Evolutionary conservation across 2,113 vertebrate genomes (phyloP), one percentile per base, ranked within the genome.

Genomic region (Toxostoma redivivum): DNA sequence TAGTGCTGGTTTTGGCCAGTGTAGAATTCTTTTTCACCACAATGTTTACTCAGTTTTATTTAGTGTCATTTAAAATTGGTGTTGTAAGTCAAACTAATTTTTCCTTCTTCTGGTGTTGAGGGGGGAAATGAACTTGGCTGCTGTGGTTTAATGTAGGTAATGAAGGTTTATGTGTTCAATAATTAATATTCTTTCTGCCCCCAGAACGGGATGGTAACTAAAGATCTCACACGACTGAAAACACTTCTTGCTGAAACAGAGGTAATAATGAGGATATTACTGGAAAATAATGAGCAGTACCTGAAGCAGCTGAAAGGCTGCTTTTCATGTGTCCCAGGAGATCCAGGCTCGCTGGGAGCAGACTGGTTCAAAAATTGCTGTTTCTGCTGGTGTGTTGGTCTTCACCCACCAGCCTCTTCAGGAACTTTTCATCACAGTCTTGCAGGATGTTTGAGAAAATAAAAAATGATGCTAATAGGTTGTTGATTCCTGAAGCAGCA

Each of bases 151-250:
- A 58, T 50, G 64, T n/a, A 10, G 4, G 6, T 48, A 47, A 65
- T 44, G 76, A 85, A 66, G 61, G 25, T 79, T 71, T 88, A 18
- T 67, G 15, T 48, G 51, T 62, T 88, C 51, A 84, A 65, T 90
- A 74, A 47, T 76, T 66, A 17, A 74, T 73, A 2, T 88, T 95
- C 77, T 95, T 90, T 60, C 73, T 57, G 31, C 60, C 95, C 69
- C 70, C 95, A 99, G 99, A 99, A 99, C 96, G 99, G 99, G 74
- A 99, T 99, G 97, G 98, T 99, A 96, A 98, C 99, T 94, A 99
- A 99, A 98, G 99, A 99, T 98, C 98, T 99, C 97, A 99, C 98
- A 88, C 98, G 99, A 97, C 97, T 99, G 95, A 99, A 99, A 98
- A 98, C 98, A 95, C 98, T 99, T 95, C 98, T 99, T 92, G 98